phyloP scores from a whole-genome alignment of 2,113 vertebrate species.

The Scortum barcoo region DNA sequence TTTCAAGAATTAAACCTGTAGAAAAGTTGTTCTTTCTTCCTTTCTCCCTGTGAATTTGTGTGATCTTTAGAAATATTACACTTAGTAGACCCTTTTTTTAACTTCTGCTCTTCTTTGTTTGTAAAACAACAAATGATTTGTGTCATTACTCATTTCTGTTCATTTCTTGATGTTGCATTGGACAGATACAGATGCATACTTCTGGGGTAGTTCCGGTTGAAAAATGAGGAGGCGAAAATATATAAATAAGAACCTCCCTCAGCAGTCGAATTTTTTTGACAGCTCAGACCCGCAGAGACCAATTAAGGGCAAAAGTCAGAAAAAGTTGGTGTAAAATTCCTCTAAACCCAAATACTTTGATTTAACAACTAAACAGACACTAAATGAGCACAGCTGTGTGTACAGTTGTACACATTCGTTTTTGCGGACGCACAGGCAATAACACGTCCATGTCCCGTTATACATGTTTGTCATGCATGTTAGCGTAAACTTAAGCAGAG shows the following conservation, averaged over 20 bases:
- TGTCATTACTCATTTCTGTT: neutral
- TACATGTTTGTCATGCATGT: slow-evolving; percentile 14
- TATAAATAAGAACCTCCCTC: slow-evolving; percentile 6
- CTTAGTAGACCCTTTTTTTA: too few relatives aligned
- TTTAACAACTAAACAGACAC: slow-evolving; percentile 3
- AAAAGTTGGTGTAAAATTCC: slow-evolving; percentile 10
- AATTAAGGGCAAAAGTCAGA: slow-evolving; percentile 57
- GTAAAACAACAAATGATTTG: neutral
- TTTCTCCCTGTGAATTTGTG: neutral
- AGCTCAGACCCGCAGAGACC: slow-evolving; percentile 31
- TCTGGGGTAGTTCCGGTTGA: neutral
- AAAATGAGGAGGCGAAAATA: neutral
- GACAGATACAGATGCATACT: neutral
- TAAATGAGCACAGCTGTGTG: neutral
- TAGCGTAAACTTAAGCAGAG: slow-evolving; percentile 8
- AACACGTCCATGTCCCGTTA: neutral
- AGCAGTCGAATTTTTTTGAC: slow-evolving; percentile 20
- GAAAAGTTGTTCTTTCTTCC: neutral
- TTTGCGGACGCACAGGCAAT: neutral
- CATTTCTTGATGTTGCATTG: neutral
- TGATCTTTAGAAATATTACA: neutral
- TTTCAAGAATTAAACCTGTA: neutral
- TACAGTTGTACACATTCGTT: neutral
- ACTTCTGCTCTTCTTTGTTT: neutral
- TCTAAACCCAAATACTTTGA: neutral